These are phyloP conservation scores for Psilopogon haemacephalus DNA, from an alignment of 2,113 vertebrate genomes.

Conservation along the genomic window DNA sequence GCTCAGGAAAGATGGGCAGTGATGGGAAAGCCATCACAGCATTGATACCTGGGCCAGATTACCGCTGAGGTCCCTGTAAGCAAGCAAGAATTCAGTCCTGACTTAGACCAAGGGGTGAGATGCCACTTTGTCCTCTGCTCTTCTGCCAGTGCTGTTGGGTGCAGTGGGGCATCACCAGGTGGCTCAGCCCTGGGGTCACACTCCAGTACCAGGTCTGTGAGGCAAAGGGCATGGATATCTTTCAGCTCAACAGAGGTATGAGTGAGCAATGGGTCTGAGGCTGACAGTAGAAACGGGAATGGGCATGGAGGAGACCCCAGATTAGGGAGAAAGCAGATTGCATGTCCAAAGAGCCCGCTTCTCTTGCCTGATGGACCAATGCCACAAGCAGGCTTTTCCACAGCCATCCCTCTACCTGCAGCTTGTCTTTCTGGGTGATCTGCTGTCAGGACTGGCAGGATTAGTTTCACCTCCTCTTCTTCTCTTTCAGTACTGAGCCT, in stretches of 20 bases:
- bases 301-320: not conserved
- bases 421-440: not conserved
- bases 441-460: not conserved
- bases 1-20: not conserved
- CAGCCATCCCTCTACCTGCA: not conserved
- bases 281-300: not conserved
- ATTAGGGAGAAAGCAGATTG: not conserved
- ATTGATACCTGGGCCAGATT: not conserved
- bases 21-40: not conserved
- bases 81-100: not conserved
- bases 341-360: not conserved
- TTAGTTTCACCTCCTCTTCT: not conserved
- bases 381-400: not conserved
- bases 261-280: not conserved
- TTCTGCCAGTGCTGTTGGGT: not conserved
- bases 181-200: not conserved
- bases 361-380: not conserved
- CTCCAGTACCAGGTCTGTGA: rapidly evolving
- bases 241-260: rapidly evolving
- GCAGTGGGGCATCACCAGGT: not conserved
- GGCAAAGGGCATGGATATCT: not conserved
- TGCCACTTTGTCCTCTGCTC: not conserved
- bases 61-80: not conserved
- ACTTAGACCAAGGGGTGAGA: not conserved
- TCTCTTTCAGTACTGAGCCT: slow-evolving; percentile 56